Percentiles rank a stretch among this genome's conserved stretches.
phyloP scores from a whole-genome alignment of 2,113 vertebrate genomes.

The Gymnorhina tibicen region DNA sequence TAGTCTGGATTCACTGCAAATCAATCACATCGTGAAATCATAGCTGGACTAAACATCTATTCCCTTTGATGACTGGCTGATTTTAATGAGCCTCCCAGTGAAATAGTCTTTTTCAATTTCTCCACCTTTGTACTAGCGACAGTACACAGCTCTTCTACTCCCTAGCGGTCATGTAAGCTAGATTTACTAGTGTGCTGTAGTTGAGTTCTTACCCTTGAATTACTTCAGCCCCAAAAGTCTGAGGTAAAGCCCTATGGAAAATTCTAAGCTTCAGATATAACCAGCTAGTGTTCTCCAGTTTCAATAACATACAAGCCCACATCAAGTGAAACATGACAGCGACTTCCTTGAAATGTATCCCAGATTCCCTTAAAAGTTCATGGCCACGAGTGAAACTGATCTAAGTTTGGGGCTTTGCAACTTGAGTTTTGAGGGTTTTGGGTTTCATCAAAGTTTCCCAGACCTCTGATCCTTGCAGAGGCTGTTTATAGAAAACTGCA shows the following conservation, averaged over 20 bases:
- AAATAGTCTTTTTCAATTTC: background rate
- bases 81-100: background rate
- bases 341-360: slow-evolving; percentile 35
- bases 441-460: background rate
- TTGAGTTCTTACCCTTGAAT: background rate
- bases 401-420: background rate
- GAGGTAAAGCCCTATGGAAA: slow-evolving; percentile 15
- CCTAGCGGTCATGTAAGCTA: background rate
- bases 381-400: background rate
- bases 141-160: background rate
- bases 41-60: background rate
- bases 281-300: slow-evolving; percentile 8
- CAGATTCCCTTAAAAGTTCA: slow-evolving; percentile 19
- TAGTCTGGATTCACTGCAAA: background rate
- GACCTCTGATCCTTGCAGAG: background rate
- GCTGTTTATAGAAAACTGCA: background rate
- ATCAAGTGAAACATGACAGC: slow-evolving; percentile 34
- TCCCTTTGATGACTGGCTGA: background rate
- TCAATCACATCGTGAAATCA: background rate
- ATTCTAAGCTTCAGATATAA: slow-evolving; percentile 28
- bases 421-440: background rate
- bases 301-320: slow-evolving; percentile 14
- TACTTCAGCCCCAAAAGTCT: background rate
- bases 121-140: background rate
- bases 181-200: background rate